A percentile compares a stretch with the other conserved stretches of the same genome.
These are phyloP conservation scores for Andrena praecox DNA, from an alignment of 2,888 invertebrate genomes.

Conservation along the genomic window DNA sequence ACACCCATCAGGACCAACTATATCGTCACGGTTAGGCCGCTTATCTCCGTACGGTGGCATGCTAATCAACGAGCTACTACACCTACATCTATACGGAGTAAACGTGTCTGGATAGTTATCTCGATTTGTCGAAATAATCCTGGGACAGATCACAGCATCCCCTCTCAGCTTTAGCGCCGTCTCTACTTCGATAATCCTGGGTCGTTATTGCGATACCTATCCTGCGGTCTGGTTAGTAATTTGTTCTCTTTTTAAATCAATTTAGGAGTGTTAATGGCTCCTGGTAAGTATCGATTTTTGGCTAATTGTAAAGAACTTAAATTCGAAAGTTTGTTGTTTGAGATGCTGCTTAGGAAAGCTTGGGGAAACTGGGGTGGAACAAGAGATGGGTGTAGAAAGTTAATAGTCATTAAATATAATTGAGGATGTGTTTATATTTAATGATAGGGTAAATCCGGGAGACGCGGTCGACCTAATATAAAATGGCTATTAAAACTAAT, in stretches of 20 bases:
- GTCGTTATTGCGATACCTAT: slow-evolving; percentile 2
- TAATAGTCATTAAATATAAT: too few relatives aligned
- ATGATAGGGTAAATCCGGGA: too few relatives aligned
- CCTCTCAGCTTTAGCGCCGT: slow-evolving; percentile 76
- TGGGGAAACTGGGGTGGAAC: too few relatives aligned
- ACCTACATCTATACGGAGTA: slow-evolving; percentile 72
- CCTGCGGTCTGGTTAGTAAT: background rate
- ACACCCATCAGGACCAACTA: slow-evolving; percentile 73
- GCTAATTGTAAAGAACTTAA: too few relatives aligned
- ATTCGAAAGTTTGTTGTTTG: too few relatives aligned
- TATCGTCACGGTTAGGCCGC: slow-evolving; percentile 81
- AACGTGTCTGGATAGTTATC: slow-evolving; percentile 77
- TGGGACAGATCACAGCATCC: slow-evolving; percentile 76
- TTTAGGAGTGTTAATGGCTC: background rate
- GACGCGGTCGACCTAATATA: too few relatives aligned
- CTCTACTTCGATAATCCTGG: slow-evolving; percentile 60
- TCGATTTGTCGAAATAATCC: slow-evolving; percentile 83
- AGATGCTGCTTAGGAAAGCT: too few relatives aligned
- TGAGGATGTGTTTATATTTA: too few relatives aligned
- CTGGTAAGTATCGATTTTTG: background rate
- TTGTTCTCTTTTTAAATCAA: background rate
- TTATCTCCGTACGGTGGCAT: slow-evolving; percentile 82
- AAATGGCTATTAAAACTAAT: too few relatives aligned
- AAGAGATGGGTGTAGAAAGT: too few relatives aligned
- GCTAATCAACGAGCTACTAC: slow-evolving; percentile 80